Evolutionary conservation across 1,140 invertebrate species (phyloP), one percentile per base, ranked within the genome.

Genomic region (Ctenoplectra terminalis): DNA sequence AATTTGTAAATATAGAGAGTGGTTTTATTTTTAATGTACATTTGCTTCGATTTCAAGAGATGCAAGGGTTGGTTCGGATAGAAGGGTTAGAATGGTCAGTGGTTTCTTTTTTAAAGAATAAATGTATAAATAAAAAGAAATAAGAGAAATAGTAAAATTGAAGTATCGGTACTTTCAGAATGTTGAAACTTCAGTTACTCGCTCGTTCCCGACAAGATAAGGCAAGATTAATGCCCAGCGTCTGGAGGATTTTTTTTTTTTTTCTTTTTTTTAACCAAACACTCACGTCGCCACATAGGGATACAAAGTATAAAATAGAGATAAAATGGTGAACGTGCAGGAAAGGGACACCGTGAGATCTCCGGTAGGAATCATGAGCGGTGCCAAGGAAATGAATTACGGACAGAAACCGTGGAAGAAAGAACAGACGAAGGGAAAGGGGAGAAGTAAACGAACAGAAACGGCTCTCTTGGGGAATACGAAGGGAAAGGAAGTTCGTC

Each of bases 301-400:
- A 48, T 74, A 66, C n/a, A 81, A 74, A 26, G 48, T 56, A 66
- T 56, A 52, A 74, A 64, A 64, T 74, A 54, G 20, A 66, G 78
- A 74, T 81, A 86, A 85, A 81, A 82, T 58, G 56, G 54, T 29
- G 80, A 74, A 60, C 56, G 69, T 86, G 70, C 48, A 13, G 76
- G 79, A 76, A 73, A 56, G 26, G 52, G 70, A 85, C 79, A 69
- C 46, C 31, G 58, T 64, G 34, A 56, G 66, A 75, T 85, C 69
- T 82, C 34, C 60, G 72, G 66, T 58, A 73, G 79, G 74, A 86
- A 86, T 86, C 84, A 86, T 81, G 85, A 85, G 54, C 85, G 58
- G 71, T 80, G 75, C 60, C 81, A 67, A 84, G 76, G 66, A 87
- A 87, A 87, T 86, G 86, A 87, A 87, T 87, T 83, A 75, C 81